Conservation (phyloP, 2,888 invertebrate genomes). For the Oasisia sp. region DNA sequence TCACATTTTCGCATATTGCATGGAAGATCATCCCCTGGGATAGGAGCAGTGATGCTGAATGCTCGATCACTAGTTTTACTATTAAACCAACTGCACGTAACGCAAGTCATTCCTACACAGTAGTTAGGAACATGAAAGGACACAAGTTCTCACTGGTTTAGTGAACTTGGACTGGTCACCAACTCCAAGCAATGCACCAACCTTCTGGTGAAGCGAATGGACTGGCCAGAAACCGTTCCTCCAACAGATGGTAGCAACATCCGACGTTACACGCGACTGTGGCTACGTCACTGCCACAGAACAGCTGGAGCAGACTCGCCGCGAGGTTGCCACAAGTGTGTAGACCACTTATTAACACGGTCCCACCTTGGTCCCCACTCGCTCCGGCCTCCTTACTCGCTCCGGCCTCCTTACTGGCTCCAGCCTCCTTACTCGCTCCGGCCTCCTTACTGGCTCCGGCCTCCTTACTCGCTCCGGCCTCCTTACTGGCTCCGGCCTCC, state of each 20-base stretch:
- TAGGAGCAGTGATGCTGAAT: too few species aligned
- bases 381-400: not conserved
- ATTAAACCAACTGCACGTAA: too few species aligned
- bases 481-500: not conserved
- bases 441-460: not conserved
- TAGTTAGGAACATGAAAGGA: too few species aligned
- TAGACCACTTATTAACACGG: conserved; percentile 72
- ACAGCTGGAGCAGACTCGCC: conserved; percentile 78
- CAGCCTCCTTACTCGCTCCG: too few species aligned
- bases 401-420: not conserved
- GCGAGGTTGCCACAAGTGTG: conserved; percentile 91
- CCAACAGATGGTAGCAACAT: conserved; percentile 87
- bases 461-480: not conserved
- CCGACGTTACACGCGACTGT: conserved; percentile 80
- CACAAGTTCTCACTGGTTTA: too few species aligned
- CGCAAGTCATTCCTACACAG: too few species aligned
- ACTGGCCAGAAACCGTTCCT: conserved; percentile 47
- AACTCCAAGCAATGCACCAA: not conserved
- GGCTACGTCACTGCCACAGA: conserved; percentile 69
- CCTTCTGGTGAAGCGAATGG: conserved; percentile 30
- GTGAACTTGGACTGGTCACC: too few species aligned
- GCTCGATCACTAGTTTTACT: too few species aligned
- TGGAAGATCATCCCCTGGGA: too few species aligned
- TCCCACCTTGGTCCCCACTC: not conserved
- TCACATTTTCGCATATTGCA: too few species aligned